Base-by-base conservation (phyloP, 2,888 invertebrate species). In the Hedychridium roseum region DNA sequence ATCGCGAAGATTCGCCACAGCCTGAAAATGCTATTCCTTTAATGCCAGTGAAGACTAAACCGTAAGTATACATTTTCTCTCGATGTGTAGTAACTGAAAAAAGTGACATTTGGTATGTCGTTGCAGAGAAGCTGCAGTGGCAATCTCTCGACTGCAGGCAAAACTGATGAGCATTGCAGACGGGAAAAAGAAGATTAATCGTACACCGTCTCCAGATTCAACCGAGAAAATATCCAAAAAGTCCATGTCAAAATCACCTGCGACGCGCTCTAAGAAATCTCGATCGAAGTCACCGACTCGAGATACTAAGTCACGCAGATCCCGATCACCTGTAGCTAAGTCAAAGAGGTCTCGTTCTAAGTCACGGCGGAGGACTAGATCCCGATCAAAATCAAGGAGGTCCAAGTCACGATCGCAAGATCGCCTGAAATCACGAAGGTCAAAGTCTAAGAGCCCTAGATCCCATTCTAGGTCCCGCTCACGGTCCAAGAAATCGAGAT, bases 121-220 rank as follows among this genome's bases (percentile, higher is more conserved):
- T 27, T 43, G 21, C 52, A 81, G 81, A 44, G 80, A 79, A 68
- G 78, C 81, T 3, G 77, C 79, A 3, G 82, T 80, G n/a, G 79
- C 82, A 1, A 82, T 86, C 43, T 84, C 85, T 3, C 82, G 85
- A 61, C 79, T 86, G 3, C 86, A 86, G 71, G 86, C 85, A 2
- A 86, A 86, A 67, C 73, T 86, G 53, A 80, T 86, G 80, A 85
- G 84, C 48, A 81, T 86, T 67, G 85, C 86, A 1, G 85, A 85
- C 43, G 82, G 81, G 14, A 82, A 79, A 26, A 79, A 78, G 53
- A 78, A 78, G 28, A 72, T 68, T 11, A 76, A 74, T 47, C 73
- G 74, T 27, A 76, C 78, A 2, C 74, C 76, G 3, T 73, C 77
- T 1, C 60, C 68, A 0, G 78, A 77, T 21, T 49, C 59, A 2